Base-by-base conservation (phyloP, 2,797 vertebrate genomes). In the Aselliscus stoliczkanus region DNA sequence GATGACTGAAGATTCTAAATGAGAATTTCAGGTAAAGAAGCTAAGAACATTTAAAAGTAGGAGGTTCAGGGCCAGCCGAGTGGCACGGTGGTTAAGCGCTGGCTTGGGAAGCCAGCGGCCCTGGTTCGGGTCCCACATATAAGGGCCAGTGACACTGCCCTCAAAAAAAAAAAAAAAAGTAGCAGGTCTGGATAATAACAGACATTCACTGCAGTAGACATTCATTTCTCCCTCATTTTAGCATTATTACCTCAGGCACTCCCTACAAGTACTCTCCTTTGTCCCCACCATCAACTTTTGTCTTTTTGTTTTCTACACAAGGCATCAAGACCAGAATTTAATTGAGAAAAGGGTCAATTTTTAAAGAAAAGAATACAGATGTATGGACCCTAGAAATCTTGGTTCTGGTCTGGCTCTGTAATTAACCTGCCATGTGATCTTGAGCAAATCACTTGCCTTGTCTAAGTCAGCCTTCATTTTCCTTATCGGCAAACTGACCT, bases 281-380 rank as follows among this genome's bases (percentile, higher is more conserved):
- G 14, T 20, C 23, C 15, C 12, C 5, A 12, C 25, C 11, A 56
- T 20, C 50, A 77, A 37, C 65, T 70, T 84, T 54, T 56, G 42
- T 67, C 58, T 87, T 84, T 88, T 65, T 65, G 13, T 82, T 96
- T 96, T 75, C 84, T 72, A 62, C 23, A 86, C 4, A 54, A 90
- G 83, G 34, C 15, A 88, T 20, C 79, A 91, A 83, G 39, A 89
- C 23, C n/a, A 88, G 65, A 93, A 90, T 42, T 91, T 85, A 88
- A 95, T 65, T 76, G 12, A 93, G 75, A 70, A 90, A 94, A 92
- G 52, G 50, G 50, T 80, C 2, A 18, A 64, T 65, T 93, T 75
- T 85, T 65, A 86, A 93, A 93, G 82, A 65, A 90, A 58, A 31
- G 20, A 84, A 52, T 60, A 81, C 1, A 34, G 25, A 75, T 79